phyloP scores from a whole-genome alignment of 2,113 vertebrate species.

The Rousettus leschenaultii region DNA sequence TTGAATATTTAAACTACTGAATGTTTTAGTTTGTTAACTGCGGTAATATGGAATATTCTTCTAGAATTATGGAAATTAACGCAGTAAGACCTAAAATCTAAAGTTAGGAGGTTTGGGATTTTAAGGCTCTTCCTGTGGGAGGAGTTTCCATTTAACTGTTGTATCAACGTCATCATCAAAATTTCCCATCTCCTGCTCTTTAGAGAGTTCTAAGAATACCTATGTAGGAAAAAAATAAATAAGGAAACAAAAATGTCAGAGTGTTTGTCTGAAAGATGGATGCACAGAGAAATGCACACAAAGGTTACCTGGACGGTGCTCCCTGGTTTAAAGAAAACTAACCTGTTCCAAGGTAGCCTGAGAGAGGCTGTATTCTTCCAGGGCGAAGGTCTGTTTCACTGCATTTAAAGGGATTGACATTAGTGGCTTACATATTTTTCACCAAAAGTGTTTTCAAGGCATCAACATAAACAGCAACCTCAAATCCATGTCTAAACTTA shows the following conservation, averaged over 20 bases:
- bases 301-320: background rate
- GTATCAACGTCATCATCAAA: background rate
- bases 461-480: background rate
- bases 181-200: slow-evolving; percentile 61
- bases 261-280: background rate
- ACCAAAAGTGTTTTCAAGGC: background rate
- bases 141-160: slow-evolving; percentile 42
- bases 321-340: background rate
- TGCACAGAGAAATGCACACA: background rate
- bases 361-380: slow-evolving; percentile 83
- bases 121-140: slow-evolving; percentile 52
- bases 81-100: background rate
- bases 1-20: background rate
- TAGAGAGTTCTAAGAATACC: slow-evolving; percentile 76
- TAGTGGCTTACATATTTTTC: background rate
- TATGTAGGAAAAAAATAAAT: background rate
- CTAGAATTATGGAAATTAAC: background rate
- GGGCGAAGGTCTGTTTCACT: slow-evolving; percentile 73
- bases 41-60: background rate
- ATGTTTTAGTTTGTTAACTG: background rate
- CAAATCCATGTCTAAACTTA: background rate
- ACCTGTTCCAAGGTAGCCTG: slow-evolving; percentile 81
- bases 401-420: background rate
- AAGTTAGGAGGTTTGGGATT: background rate
- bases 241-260: fast-evolving